Evolutionary conservation across 1,140 invertebrate species (phyloP).

Genomic region (Sweltsa coloradensis): DNA sequence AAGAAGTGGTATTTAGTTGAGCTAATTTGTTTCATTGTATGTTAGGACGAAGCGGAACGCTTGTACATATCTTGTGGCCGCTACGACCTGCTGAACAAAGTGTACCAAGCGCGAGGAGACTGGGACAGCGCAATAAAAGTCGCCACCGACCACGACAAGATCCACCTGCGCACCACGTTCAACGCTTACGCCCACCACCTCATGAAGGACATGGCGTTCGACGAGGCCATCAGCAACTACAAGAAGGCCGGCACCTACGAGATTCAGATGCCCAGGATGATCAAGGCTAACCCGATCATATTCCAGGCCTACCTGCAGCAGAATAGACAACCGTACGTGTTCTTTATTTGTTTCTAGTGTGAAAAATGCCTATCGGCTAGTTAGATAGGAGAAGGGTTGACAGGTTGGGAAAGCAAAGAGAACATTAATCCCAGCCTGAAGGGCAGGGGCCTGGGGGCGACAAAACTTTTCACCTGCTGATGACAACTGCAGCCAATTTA

Average conservation of each 20-base stretch:
- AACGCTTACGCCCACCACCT: conserved; percentile 74
- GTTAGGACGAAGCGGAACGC: conserved; percentile 85
- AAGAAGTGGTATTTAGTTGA: too few relatives aligned
- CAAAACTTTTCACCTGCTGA: too few relatives aligned
- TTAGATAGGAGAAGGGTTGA: too few relatives aligned
- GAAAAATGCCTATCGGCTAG: too few relatives aligned
- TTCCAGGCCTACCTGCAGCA: conserved; percentile 60
- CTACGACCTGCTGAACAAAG: conserved; percentile 74
- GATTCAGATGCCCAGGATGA: conserved; percentile 87
- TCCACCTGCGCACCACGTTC: conserved; percentile 80
- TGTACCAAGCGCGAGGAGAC: conserved; percentile 55
- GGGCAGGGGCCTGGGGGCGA: too few relatives aligned
- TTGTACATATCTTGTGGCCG: conserved; percentile 68
- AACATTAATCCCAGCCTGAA: too few relatives aligned
- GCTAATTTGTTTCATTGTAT: too few relatives aligned
- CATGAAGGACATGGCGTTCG: conserved; percentile 58
- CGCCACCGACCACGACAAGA: conserved; percentile 66
- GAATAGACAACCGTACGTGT: conserved; percentile 59
- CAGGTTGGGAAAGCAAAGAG: too few relatives aligned
- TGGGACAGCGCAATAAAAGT: conserved; percentile 65
- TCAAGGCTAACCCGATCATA: conserved; percentile 58
- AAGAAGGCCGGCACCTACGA: conserved; percentile 75
- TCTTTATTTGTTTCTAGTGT: too few relatives aligned
- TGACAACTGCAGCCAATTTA: too few relatives aligned
- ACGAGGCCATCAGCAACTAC: conserved; percentile 55